Evolutionary conservation across 1,140 invertebrate species (phyloP), one percentile per base, ranked within the genome.

Genomic region (Galleria mellonella): DNA sequence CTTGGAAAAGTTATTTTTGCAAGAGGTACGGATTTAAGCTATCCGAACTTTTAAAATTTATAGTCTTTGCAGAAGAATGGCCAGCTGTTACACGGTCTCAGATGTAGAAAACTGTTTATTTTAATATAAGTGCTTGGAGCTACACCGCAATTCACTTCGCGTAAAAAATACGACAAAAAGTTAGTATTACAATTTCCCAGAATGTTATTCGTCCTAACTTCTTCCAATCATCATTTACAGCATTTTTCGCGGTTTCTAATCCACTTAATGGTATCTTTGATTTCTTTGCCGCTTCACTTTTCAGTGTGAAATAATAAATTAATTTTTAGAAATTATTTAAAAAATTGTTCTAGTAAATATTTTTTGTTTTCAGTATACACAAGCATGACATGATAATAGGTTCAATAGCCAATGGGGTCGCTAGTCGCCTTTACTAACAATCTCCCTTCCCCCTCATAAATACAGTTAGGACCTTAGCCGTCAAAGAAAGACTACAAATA

Each of bases 171-270:
- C 17, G 6, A 6, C 6, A 23, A 14, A 14, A 14, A 14, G 8
- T 37, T n/a, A 5, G n/a, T 17, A 13, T 37, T 37, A 86, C 83
- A 0, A 62, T 72, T 87, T 98, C 96, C 58, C 96, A 93, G 85
- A 91, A 95, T 27, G 88, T 90, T 59, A 96, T 89, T 9, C 89
- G 17, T n/a, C 95, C 94, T 44, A 97, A 86, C 53, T 90, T 89
- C 33, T 88, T 74, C 69, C 94, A 94, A 66, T 93, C 91, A 32
- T 89, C 73, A 30, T 85, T 65, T n/a, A 96, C 90, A 32, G 90
- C 81, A 53, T 88, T 87, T 49, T 87, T 86, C 1, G 91, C 90
- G 15, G 91, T 86, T 31, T 78, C 64, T 43, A 91, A 89, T 1
- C 90, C 89, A 17, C 89, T 85, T 10, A 82, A 61, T 4, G 88